Evolutionary conservation across 2,113 vertebrate genomes (phyloP).

Genomic region (Gavialis gangeticus): DNA sequence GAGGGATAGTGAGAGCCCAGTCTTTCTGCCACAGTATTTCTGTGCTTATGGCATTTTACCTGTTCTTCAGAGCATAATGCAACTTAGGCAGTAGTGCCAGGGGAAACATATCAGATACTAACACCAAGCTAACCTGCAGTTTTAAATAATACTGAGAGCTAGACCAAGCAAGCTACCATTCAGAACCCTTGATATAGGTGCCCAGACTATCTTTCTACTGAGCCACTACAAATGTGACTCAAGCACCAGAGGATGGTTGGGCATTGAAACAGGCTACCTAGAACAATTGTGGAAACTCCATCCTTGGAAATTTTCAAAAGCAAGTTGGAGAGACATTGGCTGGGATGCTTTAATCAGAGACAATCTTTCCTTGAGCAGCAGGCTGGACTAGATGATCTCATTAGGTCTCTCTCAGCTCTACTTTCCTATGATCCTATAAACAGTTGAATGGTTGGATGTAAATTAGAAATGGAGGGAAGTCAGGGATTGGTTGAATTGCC

Average conservation of each 20-base stretch:
- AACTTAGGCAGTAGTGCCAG: rapidly evolving
- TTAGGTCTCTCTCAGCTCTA: too few relatives aligned
- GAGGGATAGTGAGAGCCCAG: neutral
- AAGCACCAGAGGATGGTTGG: too few relatives aligned
- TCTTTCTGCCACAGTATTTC: neutral
- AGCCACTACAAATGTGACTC: too few relatives aligned
- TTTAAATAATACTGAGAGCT: neutral
- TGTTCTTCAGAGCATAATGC: neutral
- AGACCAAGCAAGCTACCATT: neutral
- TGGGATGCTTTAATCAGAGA: too few relatives aligned
- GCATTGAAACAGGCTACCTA: too few relatives aligned
- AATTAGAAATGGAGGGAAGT: neutral
- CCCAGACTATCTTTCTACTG: rapidly evolving
- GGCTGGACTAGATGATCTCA: too few relatives aligned
- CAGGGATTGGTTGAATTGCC: neutral
- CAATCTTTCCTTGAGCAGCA: too few relatives aligned
- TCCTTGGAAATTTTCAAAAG: too few relatives aligned
- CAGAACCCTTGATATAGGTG: rapidly evolving
- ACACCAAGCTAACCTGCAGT: neutral
- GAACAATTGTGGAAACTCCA: neutral
- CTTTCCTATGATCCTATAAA: too few relatives aligned
- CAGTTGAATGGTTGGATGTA: neutral
- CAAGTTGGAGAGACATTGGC: too few relatives aligned
- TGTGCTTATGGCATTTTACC: neutral
- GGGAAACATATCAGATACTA: neutral